Conservation (phyloP, 2,888 invertebrate genomes). For the Drosophila antonietae region DNA sequence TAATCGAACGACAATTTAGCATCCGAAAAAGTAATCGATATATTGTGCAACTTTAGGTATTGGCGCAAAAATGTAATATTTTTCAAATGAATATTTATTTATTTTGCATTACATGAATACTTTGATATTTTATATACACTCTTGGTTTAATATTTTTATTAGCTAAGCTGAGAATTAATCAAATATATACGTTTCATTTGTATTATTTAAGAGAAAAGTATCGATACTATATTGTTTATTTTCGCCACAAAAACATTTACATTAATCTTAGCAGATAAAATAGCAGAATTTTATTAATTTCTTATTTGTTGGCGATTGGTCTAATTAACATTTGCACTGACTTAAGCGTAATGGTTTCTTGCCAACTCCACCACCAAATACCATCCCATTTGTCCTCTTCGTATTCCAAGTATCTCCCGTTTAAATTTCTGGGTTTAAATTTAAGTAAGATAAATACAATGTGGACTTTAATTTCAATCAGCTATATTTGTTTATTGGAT, state of each 20-base stretch:
- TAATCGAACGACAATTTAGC: neutral
- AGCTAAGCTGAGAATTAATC: neutral
- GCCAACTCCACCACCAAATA: constrained; percentile 53
- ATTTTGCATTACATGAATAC: no score
- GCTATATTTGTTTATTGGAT: no score
- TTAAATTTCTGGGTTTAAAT: constrained; percentile 33
- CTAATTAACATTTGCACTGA: constrained; percentile 44
- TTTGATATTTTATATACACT: no score
- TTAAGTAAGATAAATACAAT: neutral
- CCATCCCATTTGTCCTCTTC: constrained; percentile 47
- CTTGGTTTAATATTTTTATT: neutral
- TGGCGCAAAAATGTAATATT: neutral
- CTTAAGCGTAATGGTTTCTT: constrained; percentile 30
- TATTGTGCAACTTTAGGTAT: neutral
- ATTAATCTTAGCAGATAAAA: neutral
- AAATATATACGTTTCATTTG: neutral
- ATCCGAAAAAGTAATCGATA: constrained; percentile 10
- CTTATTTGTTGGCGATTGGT: constrained; percentile 9
- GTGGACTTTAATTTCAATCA: neutral
- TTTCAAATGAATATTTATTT: neutral
- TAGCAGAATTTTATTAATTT: neutral
- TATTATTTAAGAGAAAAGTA: neutral
- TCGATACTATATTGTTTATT: constrained; percentile 15
- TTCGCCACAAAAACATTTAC: neutral
- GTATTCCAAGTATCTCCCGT: constrained; percentile 33